phyloP scores from a whole-genome alignment of 2,797 vertebrate species.

The Gymnoscopelus braueri region DNA sequence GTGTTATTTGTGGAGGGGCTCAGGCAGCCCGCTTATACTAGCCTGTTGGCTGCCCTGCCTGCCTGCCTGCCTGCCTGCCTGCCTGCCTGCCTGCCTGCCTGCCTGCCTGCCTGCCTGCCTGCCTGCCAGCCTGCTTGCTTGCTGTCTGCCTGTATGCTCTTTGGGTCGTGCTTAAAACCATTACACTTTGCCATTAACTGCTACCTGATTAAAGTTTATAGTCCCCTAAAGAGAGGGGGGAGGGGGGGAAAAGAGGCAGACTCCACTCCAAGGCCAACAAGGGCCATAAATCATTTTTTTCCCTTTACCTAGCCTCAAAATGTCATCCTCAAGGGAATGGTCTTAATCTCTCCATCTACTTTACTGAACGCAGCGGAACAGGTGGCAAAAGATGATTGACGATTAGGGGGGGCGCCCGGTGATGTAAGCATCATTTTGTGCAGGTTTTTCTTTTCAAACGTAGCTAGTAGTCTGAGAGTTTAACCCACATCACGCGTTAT shows the following conservation, averaged over 20 bases:
- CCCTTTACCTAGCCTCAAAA: conserved; percentile 54
- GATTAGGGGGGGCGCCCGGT: conserved; percentile 47
- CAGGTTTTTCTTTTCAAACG: too few species aligned
- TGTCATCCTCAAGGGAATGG: conserved; percentile 50
- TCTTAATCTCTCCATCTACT: conserved; percentile 61
- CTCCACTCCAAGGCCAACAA: conserved; percentile 50
- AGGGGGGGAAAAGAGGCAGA: conserved; percentile 31
- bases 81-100: too few species aligned
- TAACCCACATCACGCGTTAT: too few species aligned
- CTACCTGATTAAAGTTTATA: conserved; percentile 64
- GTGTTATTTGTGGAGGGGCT: too few species aligned
- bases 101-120: too few species aligned
- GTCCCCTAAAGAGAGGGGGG: conserved; percentile 41
- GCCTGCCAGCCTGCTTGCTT: too few species aligned
- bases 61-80: too few species aligned
- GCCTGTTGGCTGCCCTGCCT: too few species aligned
- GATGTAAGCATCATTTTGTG: conserved; percentile 32
- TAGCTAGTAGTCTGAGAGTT: too few species aligned
- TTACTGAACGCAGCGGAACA: conserved; percentile 60
- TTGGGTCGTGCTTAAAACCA: too few species aligned
- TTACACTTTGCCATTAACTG: conserved; percentile 48
- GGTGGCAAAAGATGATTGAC: conserved; percentile 65
- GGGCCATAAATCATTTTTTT: conserved; percentile 68
- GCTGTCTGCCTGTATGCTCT: too few species aligned
- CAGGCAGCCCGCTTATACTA: too few species aligned